Conservation (phyloP, 2,113 vertebrate genomes). For the Bubo scandiacus region DNA sequence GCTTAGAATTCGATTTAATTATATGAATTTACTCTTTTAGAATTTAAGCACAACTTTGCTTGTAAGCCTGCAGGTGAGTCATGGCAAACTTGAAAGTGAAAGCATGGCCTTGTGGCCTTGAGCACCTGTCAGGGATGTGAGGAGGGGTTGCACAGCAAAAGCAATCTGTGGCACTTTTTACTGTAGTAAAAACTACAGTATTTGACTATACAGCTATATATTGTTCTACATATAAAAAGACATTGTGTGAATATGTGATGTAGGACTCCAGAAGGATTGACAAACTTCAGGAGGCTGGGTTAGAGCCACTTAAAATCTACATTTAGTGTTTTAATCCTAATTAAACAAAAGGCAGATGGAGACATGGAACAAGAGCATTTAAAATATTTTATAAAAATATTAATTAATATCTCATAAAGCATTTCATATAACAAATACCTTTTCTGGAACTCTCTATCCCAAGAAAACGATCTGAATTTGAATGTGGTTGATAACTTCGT, state of each 20-base stretch:
- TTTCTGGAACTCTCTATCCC: background rate
- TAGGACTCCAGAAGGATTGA: background rate
- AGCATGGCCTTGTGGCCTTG: accelerated
- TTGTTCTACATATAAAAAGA: background rate
- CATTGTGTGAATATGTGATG: background rate
- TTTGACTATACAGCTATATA: background rate
- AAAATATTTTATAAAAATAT: background rate
- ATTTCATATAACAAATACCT: background rate
- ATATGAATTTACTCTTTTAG: background rate
- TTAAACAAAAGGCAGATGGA: background rate
- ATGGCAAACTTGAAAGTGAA: background rate
- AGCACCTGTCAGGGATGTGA: accelerated
- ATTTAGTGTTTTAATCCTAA: background rate
- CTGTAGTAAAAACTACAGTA: background rate
- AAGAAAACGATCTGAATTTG: background rate
- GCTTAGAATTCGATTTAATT: background rate
- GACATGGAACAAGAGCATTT: background rate
- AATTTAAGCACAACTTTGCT: background rate
- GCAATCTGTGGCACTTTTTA: background rate
- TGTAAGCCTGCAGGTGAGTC: background rate
- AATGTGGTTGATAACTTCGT: background rate
- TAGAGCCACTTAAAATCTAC: background rate
- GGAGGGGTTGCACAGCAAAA: background rate
- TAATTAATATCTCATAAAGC: background rate
- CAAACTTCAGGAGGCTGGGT: background rate